Evolutionary conservation across 53 echinoderm and acorn worm genomes (phyloP), one percentile per base, ranked within the genome.

Genomic region (Echinarachnius parma): DNA sequence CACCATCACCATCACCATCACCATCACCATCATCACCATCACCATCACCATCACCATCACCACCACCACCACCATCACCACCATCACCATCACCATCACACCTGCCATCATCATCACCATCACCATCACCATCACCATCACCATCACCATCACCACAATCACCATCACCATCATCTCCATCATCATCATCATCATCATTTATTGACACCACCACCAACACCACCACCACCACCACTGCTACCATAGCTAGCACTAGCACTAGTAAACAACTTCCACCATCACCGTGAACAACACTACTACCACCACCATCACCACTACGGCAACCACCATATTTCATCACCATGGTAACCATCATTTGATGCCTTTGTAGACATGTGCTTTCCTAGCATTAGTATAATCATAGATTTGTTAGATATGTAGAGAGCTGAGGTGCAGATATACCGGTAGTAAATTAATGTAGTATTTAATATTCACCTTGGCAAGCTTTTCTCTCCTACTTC

Each of bases 51-150:
- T 49, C 50, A 49, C 4, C 2, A 25, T 44, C 0, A 4, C 23
- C 45, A 23, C 42, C 27, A 63, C 21, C 27, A 39, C 13, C 45
- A 45, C 26, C 45, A 21, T 34, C 46, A 27, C 44, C 28, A 27
- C 22, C 18, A 3, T 63, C 46, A 25, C 26, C 28, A 5, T 42
- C 46, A 25, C 0, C n/a, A n/a, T n/a, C n/a, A n/a, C n/a, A n/a
- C n/a, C n/a, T n/a, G n/a, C n/a, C n/a, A n/a, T n/a, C 46, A 27
- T 25, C 64, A 63, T 45, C 4, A 42, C 8, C 45, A 63, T 26
- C 0, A 63, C 9, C 2, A 63, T 30, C 25, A 44, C 2, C 44
- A 62, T 30, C 45, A 62, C 3, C 62, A 62, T 25, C 3, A 13
- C 10, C 27, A 39, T 21, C 42, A 3, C 24, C 21, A 13, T n/a